Evolutionary conservation across 2,113 vertebrate species (phyloP), one percentile per base, ranked within the genome.

Genomic region (Actenoides hombroni): DNA sequence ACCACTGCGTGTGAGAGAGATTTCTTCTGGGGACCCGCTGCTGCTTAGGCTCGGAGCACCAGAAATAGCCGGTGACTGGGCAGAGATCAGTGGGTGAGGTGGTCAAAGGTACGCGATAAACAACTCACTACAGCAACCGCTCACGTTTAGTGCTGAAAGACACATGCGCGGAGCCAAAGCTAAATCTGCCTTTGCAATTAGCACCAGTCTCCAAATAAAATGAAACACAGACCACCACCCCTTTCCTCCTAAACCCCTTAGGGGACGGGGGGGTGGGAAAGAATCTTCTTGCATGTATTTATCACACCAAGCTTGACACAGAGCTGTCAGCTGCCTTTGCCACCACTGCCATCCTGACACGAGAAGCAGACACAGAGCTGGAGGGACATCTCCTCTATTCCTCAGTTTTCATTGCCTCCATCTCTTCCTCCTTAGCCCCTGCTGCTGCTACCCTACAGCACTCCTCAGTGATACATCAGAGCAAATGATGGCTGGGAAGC

Each of bases 381-480:
- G 33, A 54, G 18, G 21, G 42, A 46, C 29, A 40, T 13, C 69
- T 73, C 35, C 35, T 40, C 67, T 23, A 21, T 12, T 35, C 18
- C 21, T 59, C 56, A 59, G 33, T 19, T 46, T 20, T 19, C 46
- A 20, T 20, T 46, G 46, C 56, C 33, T 60, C 59, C 12, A 60
- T 20, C 56, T 57, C 56, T 20, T 57, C 19, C 56, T 57, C 57
- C 18, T 57, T 18, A 35, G n/a, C 16, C 35, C 7, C 56, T 57
- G 48, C 68, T 67, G 53, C 79, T 40, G 46, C 35, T 31, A 17
- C 86, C 37, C 57, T 37, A 6, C 57, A 29, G 39, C 29, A 11
- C 39, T 61, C 49, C 51, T 65, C 69, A 42, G 0, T 0, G 1
- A 84, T 17, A 13, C 16, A 53, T 11, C 1, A 0, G 39, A 65